A percentile compares a stretch with the other conserved stretches of the same genome.
Evolutionary conservation across 2,113 vertebrate species (phyloP).

Genomic region (Danionella cerebrum): DNA sequence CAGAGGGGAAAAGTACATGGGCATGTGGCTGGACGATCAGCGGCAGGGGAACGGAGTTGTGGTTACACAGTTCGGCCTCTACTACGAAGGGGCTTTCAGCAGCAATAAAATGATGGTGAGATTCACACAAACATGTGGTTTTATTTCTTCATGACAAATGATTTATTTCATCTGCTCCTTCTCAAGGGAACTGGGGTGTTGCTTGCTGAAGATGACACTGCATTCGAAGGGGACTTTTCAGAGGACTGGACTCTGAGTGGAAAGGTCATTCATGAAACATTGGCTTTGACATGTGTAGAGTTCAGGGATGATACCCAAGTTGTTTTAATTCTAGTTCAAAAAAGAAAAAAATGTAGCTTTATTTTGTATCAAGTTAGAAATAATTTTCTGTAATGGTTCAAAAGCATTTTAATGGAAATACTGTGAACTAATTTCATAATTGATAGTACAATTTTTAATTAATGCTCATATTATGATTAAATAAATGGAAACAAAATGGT

Average conservation of each 20-base stretch:
- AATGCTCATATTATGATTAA: too few relatives aligned
- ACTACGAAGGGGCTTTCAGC: conserved; percentile 91
- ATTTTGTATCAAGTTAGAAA: too few relatives aligned
- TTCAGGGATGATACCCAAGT: too few relatives aligned
- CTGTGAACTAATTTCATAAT: too few relatives aligned
- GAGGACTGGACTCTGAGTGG: conserved; percentile 95
- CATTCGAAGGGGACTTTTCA: conserved; percentile 92
- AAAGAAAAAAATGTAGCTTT: too few relatives aligned
- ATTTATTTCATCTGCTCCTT: neutral
- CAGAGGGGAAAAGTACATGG: conserved; percentile 98
- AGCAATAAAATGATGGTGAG: conserved; percentile 94
- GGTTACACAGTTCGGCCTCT: conserved; percentile 95
- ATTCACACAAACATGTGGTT: neutral
- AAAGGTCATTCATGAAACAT: conserved; percentile 70
- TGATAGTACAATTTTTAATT: too few relatives aligned
- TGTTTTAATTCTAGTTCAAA: too few relatives aligned
- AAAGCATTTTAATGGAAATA: too few relatives aligned
- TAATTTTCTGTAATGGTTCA: too few relatives aligned
- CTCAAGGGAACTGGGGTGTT: conserved; percentile 82
- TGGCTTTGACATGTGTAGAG: neutral
- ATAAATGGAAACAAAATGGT: too few relatives aligned
- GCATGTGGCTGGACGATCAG: conserved; percentile 89
- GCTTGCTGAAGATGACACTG: conserved; percentile 92
- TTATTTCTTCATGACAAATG: neutral
- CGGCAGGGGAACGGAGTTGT: conserved; percentile 90